Evolutionary conservation across 1,140 invertebrate genomes (phyloP).

Genomic region (Saxidomus purpurata): DNA sequence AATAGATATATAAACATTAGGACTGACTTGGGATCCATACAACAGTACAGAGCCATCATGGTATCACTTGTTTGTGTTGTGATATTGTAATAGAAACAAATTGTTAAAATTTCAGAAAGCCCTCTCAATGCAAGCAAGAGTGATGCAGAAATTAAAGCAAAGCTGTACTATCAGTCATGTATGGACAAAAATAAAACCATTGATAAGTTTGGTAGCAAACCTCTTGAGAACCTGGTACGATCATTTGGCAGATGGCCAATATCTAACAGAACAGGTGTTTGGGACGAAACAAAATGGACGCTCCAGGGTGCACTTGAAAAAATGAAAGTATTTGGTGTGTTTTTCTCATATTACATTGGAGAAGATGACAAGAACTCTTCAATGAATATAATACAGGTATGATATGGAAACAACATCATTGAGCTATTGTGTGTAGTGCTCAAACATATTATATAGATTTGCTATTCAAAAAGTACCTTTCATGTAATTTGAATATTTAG

Average conservation of each 20-base stretch:
- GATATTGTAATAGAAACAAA: no score
- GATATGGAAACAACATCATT: no score
- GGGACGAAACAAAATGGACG: conserved; percentile 90
- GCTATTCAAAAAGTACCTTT: no score
- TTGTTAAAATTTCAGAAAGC: conserved; percentile 78
- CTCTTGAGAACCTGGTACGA: conserved; percentile 92
- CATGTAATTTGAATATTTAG: no score
- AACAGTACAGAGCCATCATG: no score
- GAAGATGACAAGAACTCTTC: conserved; percentile 97
- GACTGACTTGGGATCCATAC: no score
- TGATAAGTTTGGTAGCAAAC: conserved; percentile 93
- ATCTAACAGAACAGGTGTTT: conserved; percentile 83
- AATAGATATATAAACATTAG: no score
- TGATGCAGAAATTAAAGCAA: conserved; percentile 95
- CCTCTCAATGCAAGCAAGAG: conserved; percentile 84
- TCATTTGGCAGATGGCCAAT: conserved; percentile 92
- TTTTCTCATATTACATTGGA: conserved; percentile 95
- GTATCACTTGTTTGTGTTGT: no score
- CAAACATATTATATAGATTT: no score
- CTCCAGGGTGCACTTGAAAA: conserved; percentile 92
- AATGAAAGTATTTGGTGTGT: conserved; percentile 94
- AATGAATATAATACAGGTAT: conserved; percentile 94
- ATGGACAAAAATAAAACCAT: conserved; percentile 97
- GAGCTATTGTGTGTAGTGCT: no score
- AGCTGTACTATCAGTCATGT: conserved; percentile 96